phyloP scores from a whole-genome alignment of 2,888 invertebrate species.

The Xanthorhoe designata region DNA sequence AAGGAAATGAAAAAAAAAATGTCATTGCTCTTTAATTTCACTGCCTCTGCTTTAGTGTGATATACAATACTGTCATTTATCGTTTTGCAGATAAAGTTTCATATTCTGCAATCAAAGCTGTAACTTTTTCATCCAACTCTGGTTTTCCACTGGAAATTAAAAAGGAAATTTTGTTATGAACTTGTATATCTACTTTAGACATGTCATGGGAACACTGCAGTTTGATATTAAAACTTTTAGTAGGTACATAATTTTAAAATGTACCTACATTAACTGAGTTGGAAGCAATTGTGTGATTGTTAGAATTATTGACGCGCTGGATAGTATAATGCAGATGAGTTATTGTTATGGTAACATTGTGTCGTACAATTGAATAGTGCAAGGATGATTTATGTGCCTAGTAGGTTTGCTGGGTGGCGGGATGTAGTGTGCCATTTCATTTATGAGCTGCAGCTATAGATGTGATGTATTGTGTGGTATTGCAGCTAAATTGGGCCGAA shows the following conservation, averaged over 20 bases:
- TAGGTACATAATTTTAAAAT: background rate
- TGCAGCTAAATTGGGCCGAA: constrained; percentile 20
- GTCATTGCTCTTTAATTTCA: background rate
- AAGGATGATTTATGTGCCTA: constrained; percentile 33
- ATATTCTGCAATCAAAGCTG: constrained; percentile 48
- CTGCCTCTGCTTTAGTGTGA: background rate
- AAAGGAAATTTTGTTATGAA: constrained; percentile 1
- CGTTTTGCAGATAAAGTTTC: constrained; percentile 51
- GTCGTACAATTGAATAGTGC: constrained; percentile 27
- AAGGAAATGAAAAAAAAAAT: constrained; percentile 13
- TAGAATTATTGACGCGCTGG: constrained; percentile 12
- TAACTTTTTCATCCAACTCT: constrained; percentile 55
- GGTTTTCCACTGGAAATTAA: constrained; percentile 56
- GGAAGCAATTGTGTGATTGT: constrained; percentile 16
- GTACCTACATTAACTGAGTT: background rate
- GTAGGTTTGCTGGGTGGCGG: constrained; percentile 14
- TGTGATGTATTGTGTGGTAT: constrained; percentile 19
- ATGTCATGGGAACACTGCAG: too few species aligned
- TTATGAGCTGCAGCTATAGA: constrained; percentile 24
- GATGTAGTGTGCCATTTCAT: constrained; percentile 16
- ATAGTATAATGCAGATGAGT: constrained; percentile 23
- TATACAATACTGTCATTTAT: constrained; percentile 17
- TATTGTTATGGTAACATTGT: constrained; percentile 22
- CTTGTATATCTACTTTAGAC: too few species aligned
- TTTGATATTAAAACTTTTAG: too few species aligned